These are phyloP conservation scores for Tipula confusa DNA, from an alignment of 2,888 invertebrate species.

Conservation along the genomic window DNA sequence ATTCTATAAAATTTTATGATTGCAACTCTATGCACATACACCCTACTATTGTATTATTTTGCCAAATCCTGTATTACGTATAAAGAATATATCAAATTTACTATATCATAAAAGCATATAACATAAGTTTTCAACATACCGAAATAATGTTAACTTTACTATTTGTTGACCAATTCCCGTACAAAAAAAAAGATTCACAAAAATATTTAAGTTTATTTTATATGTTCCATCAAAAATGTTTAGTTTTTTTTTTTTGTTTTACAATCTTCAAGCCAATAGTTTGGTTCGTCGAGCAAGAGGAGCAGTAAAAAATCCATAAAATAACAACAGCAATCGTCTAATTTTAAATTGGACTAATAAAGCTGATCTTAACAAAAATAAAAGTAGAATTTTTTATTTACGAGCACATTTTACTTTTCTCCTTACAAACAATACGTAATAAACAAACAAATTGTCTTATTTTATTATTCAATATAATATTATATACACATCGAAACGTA, in stretches of 20 bases:
- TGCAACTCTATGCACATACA: background rate
- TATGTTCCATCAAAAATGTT: too few species aligned
- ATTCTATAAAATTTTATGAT: background rate
- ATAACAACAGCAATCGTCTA: background rate
- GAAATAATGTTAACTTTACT: background rate
- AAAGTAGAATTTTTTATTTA: background rate
- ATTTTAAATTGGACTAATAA: background rate
- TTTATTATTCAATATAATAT: background rate
- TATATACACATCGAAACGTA: background rate
- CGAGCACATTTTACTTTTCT: background rate
- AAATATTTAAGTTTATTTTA: background rate
- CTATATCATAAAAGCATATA: too few species aligned
- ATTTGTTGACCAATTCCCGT: background rate
- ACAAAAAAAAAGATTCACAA: background rate
- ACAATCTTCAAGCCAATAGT: background rate
- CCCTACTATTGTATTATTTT: too few species aligned
- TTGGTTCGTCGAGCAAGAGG: background rate
- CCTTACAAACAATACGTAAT: background rate
- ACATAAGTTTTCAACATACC: background rate
- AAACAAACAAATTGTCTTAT: constrained; percentile 25
- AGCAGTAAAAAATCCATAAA: background rate
- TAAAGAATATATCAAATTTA: too few species aligned
- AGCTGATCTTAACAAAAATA: background rate
- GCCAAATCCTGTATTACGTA: too few species aligned
- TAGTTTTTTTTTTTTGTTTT: too few species aligned